Percentiles rank a stretch among this genome's conserved stretches.
Conservation (phyloP, 2,797 vertebrate species). For the Artibeus jamaicensis region DNA sequence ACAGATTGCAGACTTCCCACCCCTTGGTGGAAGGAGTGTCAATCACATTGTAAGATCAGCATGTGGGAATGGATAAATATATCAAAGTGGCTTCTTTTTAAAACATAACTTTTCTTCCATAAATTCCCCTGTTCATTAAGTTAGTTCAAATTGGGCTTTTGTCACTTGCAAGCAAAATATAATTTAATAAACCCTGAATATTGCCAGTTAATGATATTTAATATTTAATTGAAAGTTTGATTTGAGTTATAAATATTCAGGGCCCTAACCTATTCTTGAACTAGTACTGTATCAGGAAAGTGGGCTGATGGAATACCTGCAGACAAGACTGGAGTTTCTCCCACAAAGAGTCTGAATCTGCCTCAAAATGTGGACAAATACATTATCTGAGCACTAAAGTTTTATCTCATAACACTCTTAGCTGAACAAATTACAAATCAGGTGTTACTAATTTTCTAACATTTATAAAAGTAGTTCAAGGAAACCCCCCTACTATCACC, state of each 20-base stretch:
- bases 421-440: neutral
- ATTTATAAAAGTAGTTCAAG: neutral
- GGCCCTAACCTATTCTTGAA: neutral
- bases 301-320: neutral
- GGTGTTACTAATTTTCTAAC: neutral
- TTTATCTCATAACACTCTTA: neutral
- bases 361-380: neutral
- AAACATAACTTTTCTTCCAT: neutral
- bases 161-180: neutral
- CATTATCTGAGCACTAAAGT: neutral
- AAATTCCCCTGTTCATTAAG: neutral
- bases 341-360: neutral
- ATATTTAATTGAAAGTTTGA: neutral
- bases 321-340: neutral
- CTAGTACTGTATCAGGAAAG: neutral
- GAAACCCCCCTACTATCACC: neutral
- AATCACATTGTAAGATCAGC: neutral
- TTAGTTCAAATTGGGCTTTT: neutral
- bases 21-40: neutral
- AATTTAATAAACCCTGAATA: neutral
- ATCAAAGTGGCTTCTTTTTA: neutral
- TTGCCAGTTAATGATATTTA: neutral
- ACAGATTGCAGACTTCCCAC: neutral
- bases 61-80: neutral
- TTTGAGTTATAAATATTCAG: neutral